A percentile compares a stretch with the other conserved stretches of the same genome.
Evolutionary conservation across 2,888 invertebrate genomes (phyloP).

Genomic region (Galerucella pusilla): DNA sequence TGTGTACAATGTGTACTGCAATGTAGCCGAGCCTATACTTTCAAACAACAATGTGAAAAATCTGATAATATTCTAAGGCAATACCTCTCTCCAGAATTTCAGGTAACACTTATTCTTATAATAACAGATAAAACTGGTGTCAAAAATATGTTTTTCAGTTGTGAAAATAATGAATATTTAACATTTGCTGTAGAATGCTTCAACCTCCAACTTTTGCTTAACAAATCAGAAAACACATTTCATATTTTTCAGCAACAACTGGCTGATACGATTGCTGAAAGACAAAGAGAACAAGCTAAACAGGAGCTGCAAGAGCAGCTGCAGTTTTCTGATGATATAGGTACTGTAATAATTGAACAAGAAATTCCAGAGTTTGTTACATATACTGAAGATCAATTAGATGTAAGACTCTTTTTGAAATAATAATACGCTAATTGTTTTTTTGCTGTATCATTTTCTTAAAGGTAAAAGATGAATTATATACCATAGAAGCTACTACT

Average conservation of each 20-base stretch:
- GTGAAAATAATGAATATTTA: too few species aligned
- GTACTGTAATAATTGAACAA: conserved; percentile 56
- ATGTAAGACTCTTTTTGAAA: conserved; percentile 29
- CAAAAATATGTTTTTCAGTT: too few species aligned
- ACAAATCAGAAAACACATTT: neutral
- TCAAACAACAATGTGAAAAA: conserved; percentile 67
- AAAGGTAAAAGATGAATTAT: conserved; percentile 42
- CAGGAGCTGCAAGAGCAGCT: conserved; percentile 60
- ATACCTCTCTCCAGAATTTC: conserved; percentile 63
- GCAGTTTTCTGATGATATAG: conserved; percentile 57
- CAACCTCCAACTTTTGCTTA: too few species aligned
- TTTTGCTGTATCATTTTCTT: neutral
- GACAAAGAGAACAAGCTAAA: conserved; percentile 52
- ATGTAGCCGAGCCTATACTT: conserved; percentile 67
- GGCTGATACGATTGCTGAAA: conserved; percentile 53
- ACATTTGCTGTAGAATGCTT: too few species aligned
- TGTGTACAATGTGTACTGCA: conserved; percentile 68
- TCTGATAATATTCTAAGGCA: conserved; percentile 64
- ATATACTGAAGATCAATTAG: conserved; percentile 48
- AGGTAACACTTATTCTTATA: conserved; percentile 53
- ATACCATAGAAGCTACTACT: conserved; percentile 40
- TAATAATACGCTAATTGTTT: neutral
- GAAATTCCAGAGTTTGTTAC: conserved; percentile 58
- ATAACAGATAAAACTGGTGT: too few species aligned
- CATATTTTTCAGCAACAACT: conserved; percentile 55